Conservation (phyloP, 2,113 vertebrate species). For the Rana temporaria region DNA sequence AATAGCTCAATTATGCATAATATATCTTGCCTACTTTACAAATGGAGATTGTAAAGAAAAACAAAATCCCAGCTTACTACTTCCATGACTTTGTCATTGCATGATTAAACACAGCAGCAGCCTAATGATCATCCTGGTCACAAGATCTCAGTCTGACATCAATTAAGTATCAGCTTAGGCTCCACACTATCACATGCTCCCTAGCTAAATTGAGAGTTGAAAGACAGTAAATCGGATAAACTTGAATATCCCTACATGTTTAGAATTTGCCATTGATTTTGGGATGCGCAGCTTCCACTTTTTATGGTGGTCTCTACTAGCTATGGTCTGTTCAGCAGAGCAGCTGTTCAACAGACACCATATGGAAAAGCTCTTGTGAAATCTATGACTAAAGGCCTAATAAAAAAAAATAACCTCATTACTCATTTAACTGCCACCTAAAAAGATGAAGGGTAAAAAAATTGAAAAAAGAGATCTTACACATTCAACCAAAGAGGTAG, state of each 20-base stretch:
- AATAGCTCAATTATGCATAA: too few species aligned
- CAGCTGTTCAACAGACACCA: background rate
- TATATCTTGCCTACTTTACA: too few species aligned
- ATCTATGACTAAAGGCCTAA: too few species aligned
- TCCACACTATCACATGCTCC: background rate
- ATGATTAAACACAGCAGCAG: conserved; percentile 5
- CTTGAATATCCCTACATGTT: background rate
- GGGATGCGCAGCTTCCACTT: background rate
- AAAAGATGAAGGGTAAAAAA: too few species aligned
- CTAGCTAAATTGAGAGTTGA: background rate
- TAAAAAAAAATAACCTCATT: background rate
- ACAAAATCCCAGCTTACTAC: too few species aligned
- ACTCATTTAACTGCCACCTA: too few species aligned
- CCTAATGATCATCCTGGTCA: background rate
- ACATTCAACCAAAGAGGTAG: background rate
- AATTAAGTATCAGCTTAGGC: background rate
- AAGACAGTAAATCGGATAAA: background rate
- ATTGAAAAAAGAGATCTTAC: too few species aligned
- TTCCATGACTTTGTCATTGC: background rate
- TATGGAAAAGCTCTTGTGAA: background rate
- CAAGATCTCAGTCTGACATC: background rate
- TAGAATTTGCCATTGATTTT: conserved; percentile 21
- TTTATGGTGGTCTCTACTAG: background rate
- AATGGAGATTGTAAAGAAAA: too few species aligned
- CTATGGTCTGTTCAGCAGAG: too few species aligned